Percentiles rank a stretch among this genome's conserved stretches.
phyloP scores from a whole-genome alignment of 1,140 invertebrate genomes.

The Nylanderia fulva region DNA sequence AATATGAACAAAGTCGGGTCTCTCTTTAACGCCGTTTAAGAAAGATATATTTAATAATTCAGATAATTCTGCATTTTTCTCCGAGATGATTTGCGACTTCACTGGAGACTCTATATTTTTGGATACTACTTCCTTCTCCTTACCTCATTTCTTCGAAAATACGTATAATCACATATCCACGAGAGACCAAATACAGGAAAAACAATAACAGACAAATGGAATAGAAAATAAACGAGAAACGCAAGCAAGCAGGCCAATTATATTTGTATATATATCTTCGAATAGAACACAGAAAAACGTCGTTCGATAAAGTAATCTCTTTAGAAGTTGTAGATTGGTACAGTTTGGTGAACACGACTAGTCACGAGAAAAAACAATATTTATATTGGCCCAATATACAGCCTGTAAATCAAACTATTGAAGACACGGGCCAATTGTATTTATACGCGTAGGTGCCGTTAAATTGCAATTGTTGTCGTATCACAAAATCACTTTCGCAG shows the following conservation, averaged over 20 bases:
- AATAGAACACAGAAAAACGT: background rate
- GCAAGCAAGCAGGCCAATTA: constrained; percentile 2
- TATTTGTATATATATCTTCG: constrained; percentile 22
- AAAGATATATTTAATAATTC: constrained; percentile 1
- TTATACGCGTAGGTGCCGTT: background rate
- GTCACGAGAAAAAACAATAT: background rate
- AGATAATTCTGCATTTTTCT: background rate
- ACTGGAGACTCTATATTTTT: constrained; percentile 69
- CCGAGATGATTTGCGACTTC: constrained; percentile 48
- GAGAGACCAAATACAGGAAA: constrained; percentile 21
- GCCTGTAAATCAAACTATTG: background rate
- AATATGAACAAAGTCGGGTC: constrained; percentile 1
- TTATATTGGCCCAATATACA: background rate
- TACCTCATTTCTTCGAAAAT: constrained; percentile 23
- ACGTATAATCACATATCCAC: constrained; percentile 41
- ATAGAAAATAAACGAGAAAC: constrained; percentile 7
- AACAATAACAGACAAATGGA: background rate
- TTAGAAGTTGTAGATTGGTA: background rate
- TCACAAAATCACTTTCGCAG: background rate
- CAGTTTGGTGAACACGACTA: background rate
- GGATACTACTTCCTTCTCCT: constrained; percentile 65
- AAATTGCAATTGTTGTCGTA: background rate
- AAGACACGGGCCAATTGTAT: background rate
- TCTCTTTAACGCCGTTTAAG: background rate
- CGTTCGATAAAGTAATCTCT: constrained; percentile 7